Base-by-base conservation (phyloP, 2,113 vertebrate species). In the Brachyhypopomus occidentalis region DNA sequence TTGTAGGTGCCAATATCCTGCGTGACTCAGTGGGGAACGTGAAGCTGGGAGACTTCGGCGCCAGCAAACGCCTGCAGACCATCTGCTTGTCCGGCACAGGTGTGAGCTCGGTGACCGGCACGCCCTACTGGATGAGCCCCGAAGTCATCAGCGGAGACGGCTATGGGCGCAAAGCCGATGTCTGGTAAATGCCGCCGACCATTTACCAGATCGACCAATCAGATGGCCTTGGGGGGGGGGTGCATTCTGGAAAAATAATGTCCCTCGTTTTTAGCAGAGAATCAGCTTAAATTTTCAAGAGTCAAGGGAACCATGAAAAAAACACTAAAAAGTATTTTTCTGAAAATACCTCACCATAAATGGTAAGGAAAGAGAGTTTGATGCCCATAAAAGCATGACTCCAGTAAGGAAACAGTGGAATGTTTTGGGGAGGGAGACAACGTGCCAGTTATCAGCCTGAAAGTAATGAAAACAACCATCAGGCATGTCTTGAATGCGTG, bases 101-200 rank as follows among this genome's bases (percentile, higher is more conserved):
- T 72, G 96, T 98, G 89, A 95, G 95, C 84, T 97, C 97, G 0
- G 96, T 98, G 88, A 98, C 96, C 0, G 96, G 97, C 90, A 98
- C 96, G 0, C 97, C 97, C 16, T 98, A 98, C 86, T 98, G 96
- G 97, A 98, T 98, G 97, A 98, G 97, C 88, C 97, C 97, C 0
- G 97, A 98, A 88, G 97, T 98, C 90, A 98, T 98, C 93, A 98
- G 96, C 0, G 97, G 97, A 34, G 97, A 98, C 78, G 97, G 97
- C 85, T 98, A 98, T 3, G 97, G 97, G 80, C 91, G 97, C 84
- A 98, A 97, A 88, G 97, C 97, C 0, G 97, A 98, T 0, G 95
- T 98, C 77, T 98, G 97, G 97, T 98, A 89, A 92, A 90, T 62
- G 11, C 30, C 4, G n/a, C 3, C 19, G 2, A 72, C 19, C n/a